These are phyloP conservation scores for Sebastes minor DNA, from an alignment of 2,797 vertebrate genomes.

Conservation along the genomic window DNA sequence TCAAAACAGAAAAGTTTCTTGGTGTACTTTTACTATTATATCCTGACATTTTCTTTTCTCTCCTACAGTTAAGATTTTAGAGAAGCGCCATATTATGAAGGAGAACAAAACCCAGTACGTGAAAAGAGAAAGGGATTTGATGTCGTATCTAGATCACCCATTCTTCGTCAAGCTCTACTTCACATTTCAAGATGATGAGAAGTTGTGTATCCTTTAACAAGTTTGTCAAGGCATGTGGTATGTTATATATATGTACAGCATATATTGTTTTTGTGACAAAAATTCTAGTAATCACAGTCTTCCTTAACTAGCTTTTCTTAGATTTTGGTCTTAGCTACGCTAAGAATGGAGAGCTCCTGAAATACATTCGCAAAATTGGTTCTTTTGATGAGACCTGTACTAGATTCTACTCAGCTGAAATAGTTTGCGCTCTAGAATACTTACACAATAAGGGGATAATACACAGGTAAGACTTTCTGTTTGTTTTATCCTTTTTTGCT, in stretches of 20 bases:
- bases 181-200: constrained; percentile 99
- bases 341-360: constrained; percentile 98
- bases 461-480: constrained; percentile 88
- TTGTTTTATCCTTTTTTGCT: neutral
- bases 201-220: constrained; percentile 96
- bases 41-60: constrained; percentile 35
- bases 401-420: constrained; percentile 98
- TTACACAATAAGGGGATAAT: constrained; percentile 98
- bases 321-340: constrained; percentile 99
- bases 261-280: neutral
- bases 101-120: constrained; percentile 99
- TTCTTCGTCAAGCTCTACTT: constrained; percentile 99
- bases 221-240: neutral
- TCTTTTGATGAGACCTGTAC: constrained; percentile 99
- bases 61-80: constrained; percentile 96
- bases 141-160: constrained; percentile 97
- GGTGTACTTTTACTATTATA: neutral
- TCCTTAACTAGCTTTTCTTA: constrained; percentile 87
- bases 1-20: neutral
- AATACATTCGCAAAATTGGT: constrained; percentile 99
- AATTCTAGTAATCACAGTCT: neutral
- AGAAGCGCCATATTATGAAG: constrained; percentile 99
- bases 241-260: neutral
- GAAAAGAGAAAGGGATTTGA: constrained; percentile 96
- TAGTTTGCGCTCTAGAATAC: constrained; percentile 96